phyloP scores from a whole-genome alignment of 2,888 invertebrate species.

The Tethea ocularis region DNA sequence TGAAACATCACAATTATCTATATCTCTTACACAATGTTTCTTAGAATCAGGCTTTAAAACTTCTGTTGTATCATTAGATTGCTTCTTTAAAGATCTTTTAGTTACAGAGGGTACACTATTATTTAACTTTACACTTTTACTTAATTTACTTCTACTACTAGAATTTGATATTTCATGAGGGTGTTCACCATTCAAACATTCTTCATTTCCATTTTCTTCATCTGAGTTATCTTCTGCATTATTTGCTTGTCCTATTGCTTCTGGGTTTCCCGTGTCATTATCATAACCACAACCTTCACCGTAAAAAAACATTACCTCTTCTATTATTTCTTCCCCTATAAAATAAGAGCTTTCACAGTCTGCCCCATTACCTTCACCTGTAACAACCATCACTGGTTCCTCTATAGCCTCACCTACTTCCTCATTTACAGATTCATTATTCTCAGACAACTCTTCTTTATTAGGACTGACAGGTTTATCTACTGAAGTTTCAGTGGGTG shows the following conservation, averaged over 20 bases:
- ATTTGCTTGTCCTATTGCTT: slow-evolving; percentile 55
- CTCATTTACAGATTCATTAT: slow-evolving; percentile 20
- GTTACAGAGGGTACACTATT: slow-evolving; percentile 53
- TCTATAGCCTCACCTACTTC: slow-evolving; percentile 86
- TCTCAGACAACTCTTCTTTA: slow-evolving; percentile 18
- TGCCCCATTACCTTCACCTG: slow-evolving; percentile 87
- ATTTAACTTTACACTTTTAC: slow-evolving; percentile 61
- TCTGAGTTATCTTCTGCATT: slow-evolving; percentile 52
- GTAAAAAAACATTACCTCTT: slow-evolving; percentile 87
- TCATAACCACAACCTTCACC: slow-evolving; percentile 89
- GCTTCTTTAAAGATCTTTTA: slow-evolving; percentile 71
- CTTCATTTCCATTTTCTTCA: slow-evolving; percentile 63
- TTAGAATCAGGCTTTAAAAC: slow-evolving; percentile 66
- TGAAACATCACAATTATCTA: slow-evolving; percentile 61
- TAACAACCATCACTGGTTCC: slow-evolving; percentile 88
- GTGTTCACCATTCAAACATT: slow-evolving; percentile 71
- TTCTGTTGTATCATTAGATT: slow-evolving; percentile 65
- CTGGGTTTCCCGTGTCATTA: slow-evolving; percentile 89
- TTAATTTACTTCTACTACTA: slow-evolving; percentile 59
- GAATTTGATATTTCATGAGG: slow-evolving; percentile 51
- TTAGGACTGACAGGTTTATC: not conserved
- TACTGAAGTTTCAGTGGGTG: not conserved
- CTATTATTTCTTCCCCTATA: slow-evolving; percentile 89
- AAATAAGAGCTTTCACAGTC: slow-evolving; percentile 84
- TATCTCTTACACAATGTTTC: slow-evolving; percentile 71